Evolutionary conservation across 1,140 invertebrate genomes (phyloP).

Genomic region (Colletes gigas): DNA sequence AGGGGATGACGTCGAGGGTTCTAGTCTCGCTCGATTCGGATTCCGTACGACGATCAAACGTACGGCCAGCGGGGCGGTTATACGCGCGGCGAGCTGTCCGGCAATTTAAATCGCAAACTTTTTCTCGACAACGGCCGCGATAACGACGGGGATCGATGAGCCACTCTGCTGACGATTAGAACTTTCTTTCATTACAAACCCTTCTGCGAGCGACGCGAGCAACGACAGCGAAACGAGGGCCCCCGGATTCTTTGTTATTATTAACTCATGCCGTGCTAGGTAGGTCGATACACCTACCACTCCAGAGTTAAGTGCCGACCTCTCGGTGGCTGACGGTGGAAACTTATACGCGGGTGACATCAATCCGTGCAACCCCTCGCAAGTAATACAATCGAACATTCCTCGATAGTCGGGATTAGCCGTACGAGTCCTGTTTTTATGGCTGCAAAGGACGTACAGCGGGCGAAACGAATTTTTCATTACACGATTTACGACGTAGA

Average conservation of each 20-base stretch:
- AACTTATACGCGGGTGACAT: slow-evolving; percentile 44
- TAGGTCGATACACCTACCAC: slow-evolving; percentile 58
- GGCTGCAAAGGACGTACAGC: too few relatives aligned
- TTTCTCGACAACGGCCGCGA: slow-evolving; percentile 19
- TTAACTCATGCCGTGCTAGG: slow-evolving; percentile 51
- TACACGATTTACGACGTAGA: neutral
- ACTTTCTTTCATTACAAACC: slow-evolving; percentile 62
- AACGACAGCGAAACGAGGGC: slow-evolving; percentile 53
- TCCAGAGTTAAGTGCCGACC: slow-evolving; percentile 48
- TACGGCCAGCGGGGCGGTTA: neutral
- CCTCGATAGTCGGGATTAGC: neutral
- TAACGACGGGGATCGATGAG: slow-evolving; percentile 51
- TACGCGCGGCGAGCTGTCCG: slow-evolving; percentile 40
- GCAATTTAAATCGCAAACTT: slow-evolving; percentile 55
- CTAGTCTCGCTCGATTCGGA: slow-evolving; percentile 21
- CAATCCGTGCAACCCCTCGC: neutral
- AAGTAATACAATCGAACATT: neutral
- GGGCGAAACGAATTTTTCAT: neutral
- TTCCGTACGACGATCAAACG: slow-evolving; percentile 21
- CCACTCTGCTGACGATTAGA: slow-evolving; percentile 54
- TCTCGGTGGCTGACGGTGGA: neutral
- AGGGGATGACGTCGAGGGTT: slow-evolving; percentile 40
- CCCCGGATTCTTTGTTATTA: slow-evolving; percentile 62
- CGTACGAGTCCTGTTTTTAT: too few relatives aligned
- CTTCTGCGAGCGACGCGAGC: slow-evolving; percentile 40